Conservation (phyloP, 2,888 invertebrate genomes). For the Lydus trimaculatus region DNA sequence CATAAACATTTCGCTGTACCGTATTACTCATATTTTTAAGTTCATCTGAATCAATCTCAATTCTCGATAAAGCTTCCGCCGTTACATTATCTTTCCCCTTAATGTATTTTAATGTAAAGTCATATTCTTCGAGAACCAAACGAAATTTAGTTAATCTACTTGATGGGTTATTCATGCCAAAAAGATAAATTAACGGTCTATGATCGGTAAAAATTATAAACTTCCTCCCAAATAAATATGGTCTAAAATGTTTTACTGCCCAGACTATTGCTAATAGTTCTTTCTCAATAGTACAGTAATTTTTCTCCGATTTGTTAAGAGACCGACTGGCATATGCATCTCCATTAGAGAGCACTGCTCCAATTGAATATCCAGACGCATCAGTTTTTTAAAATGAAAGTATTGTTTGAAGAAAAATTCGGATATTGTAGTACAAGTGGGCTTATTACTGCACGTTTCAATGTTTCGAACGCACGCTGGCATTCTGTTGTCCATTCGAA, state of each 20-base stretch:
- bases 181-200: conserved; percentile 39
- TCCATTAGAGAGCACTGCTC: conserved; percentile 32
- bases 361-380: conserved; percentile 25
- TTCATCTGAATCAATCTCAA: conserved; percentile 17
- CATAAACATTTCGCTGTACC: no score
- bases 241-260: no score
- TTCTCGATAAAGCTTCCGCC: conserved; percentile 22
- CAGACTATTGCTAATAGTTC: conserved; percentile 38
- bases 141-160: conserved; percentile 42
- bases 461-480: conserved; percentile 29
- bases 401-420: conserved; percentile 22
- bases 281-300: conserved; percentile 29
- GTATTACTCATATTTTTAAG: conserved; percentile 15
- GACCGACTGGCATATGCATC: conserved; percentile 23
- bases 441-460: conserved; percentile 20
- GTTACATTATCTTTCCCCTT: conserved; percentile 35
- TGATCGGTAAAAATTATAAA: conserved; percentile 39
- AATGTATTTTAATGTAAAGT: conserved; percentile 36
- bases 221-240: no score
- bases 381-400: conserved; percentile 30
- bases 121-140: conserved; percentile 37
- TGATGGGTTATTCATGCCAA: conserved; percentile 37
- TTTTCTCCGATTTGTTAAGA: conserved; percentile 27
- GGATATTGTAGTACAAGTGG: conserved; percentile 25
- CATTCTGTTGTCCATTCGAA: conserved; percentile 25